Evolutionary conservation across 1,140 invertebrate genomes (phyloP), one percentile per base, ranked within the genome.

Genomic region (Cotesia glomerata): DNA sequence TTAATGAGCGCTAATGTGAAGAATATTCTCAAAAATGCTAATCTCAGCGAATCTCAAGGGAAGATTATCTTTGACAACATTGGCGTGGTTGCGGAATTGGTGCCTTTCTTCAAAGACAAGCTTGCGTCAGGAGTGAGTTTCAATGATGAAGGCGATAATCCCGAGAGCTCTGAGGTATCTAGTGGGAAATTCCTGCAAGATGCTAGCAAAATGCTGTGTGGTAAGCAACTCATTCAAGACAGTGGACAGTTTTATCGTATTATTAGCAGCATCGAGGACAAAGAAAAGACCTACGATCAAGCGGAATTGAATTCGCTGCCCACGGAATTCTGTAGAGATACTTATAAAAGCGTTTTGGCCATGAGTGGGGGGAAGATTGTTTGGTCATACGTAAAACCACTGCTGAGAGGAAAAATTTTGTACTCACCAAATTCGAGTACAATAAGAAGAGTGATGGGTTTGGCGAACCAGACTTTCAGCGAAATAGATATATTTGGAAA

Each of bases 321-420:
- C 14, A 91, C 89, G 4, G 88, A 91, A 7, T 91, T 90, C 79
- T 92, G 91, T 73, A 89, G 88, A 18, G 85, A 89, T 0, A 82
- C 91, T 1, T 92, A 92, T 73, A 86, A 88, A 72, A 88, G 89
- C 73, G 82, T 92, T 0, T 82, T 89, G 0, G 84, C 79, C 3
- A 88, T 91, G 76, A 87, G 87, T 9, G 90, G 88, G 11, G 91
- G 91, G 1, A 92, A 92, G 77, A 90, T 92, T 13, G 84, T 91
- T 16, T 92, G 91, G 91, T 90, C 89, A 8, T 90, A 90, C 71
- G 85, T 91, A 4, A 92, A 92, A 74, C 91, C 91, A 0, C 82
- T 92, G 9, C 81, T 92, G 35, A 88, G 91, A 75, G 91, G 91
- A 4, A 89, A 87, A 63, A 91, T 92, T 49, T 79, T 92, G 0